Percentiles rank a stretch among this genome's conserved stretches.
Conservation (phyloP, 2,888 invertebrate species). For the Sarcophaga variegata region DNA sequence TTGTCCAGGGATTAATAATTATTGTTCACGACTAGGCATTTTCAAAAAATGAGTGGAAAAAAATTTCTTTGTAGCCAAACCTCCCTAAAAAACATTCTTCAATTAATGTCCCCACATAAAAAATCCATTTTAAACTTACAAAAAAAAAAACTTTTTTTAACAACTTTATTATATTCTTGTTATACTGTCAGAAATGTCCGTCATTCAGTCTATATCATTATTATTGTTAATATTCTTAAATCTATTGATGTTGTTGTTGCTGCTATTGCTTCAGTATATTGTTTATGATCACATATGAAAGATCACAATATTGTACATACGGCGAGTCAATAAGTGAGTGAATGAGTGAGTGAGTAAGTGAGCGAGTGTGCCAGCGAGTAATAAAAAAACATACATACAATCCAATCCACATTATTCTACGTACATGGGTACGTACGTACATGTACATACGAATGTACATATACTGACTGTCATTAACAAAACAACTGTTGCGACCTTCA, state of each 20-base stretch:
- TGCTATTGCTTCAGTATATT: neutral
- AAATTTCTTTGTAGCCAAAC: no score
- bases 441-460: neutral
- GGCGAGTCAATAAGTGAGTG: neutral
- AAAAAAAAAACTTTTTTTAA: conserved; percentile 6
- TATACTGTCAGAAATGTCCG: conserved; percentile 25
- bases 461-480: conserved; percentile 77
- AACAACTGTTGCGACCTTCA: conserved; percentile 82
- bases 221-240: conserved; percentile 8
- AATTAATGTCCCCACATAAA: no score
- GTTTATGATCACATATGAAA: neutral
- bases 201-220: conserved; percentile 24
- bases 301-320: neutral
- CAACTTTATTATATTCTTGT: conserved; percentile 49
- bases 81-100: no score
- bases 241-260: neutral
- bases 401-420: conserved; percentile 4
- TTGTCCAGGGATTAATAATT: no score
- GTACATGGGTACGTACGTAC: neutral
- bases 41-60: no score
- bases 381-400: conserved; percentile 35
- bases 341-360: conserved; percentile 17
- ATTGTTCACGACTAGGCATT: no score
- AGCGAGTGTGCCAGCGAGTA: conserved; percentile 36
- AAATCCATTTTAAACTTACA: no score